Conservation (phyloP, 1,140 invertebrate species). For the Hyphantria cunea region DNA sequence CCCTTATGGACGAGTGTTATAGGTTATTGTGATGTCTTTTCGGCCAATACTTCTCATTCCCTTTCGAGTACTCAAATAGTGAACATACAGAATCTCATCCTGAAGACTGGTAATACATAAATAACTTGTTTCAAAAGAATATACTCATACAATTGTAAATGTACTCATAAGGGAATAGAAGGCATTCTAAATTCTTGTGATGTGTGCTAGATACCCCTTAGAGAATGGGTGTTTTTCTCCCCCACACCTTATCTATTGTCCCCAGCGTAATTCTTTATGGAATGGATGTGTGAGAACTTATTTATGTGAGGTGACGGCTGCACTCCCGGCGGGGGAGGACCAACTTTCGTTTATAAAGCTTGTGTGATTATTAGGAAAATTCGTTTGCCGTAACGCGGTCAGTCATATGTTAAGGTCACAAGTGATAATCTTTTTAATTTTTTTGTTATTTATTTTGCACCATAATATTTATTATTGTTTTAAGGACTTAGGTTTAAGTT, state of each 20-base stretch:
- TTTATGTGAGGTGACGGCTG: constrained; percentile 15
- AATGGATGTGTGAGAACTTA: constrained; percentile 67
- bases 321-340: constrained; percentile 47
- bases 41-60: constrained; percentile 19
- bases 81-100: constrained; percentile 6
- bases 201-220: constrained; percentile 65
- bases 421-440: constrained; percentile 59
- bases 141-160: constrained; percentile 4
- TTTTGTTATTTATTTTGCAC: constrained; percentile 73
- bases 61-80: background rate
- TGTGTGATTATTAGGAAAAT: constrained; percentile 74
- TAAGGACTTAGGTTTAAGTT: constrained; percentile 74
- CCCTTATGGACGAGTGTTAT: constrained; percentile 17
- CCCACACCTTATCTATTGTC: constrained; percentile 61
- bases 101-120: background rate
- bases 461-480: constrained; percentile 75
- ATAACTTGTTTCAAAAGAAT: background rate
- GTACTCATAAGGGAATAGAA: constrained; percentile 20
- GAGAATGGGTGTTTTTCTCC: constrained; percentile 47
- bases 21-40: constrained; percentile 25
- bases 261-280: constrained; percentile 71
- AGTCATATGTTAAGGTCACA: constrained; percentile 62
- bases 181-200: constrained; percentile 47
- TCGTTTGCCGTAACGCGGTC: constrained; percentile 62
- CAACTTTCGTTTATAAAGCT: constrained; percentile 66